phyloP scores from a whole-genome alignment of 2,888 invertebrate species.

The Hipparchia semele region DNA sequence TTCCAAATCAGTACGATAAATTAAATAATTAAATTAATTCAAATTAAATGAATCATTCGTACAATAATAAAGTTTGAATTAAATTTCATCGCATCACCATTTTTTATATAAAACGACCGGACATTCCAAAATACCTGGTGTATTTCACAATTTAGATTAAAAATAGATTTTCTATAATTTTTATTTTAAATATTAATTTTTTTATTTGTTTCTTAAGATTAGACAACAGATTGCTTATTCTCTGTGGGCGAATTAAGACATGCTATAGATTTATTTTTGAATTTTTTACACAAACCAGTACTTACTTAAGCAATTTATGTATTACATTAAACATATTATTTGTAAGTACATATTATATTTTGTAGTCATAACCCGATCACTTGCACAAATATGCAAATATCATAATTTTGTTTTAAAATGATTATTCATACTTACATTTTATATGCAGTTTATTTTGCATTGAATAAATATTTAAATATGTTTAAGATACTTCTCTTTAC shows the following conservation, averaged over 20 bases:
- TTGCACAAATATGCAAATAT: no score
- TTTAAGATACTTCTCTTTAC: no score
- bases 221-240: neutral
- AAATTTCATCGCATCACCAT: conserved; percentile 24
- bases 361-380: neutral
- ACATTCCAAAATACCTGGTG: conserved; percentile 65
- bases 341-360: neutral
- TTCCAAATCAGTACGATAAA: neutral
- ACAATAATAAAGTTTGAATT: conserved; percentile 28
- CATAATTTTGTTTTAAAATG: no score
- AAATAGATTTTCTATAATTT: conserved; percentile 27
- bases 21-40: neutral
- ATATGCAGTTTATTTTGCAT: no score
- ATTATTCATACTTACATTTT: no score
- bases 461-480: no score
- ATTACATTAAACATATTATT: neutral
- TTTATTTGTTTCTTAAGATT: conserved; percentile 21
- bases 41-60: conserved; percentile 13
- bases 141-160: conserved; percentile 35
- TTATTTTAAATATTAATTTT: conserved; percentile 33
- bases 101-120: conserved; percentile 46
- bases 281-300: neutral
- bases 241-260: conserved; percentile 7
- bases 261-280: neutral
- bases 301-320: neutral